phyloP scores from a whole-genome alignment of 2,888 invertebrate species.

The Eugnorisma glareosa region DNA sequence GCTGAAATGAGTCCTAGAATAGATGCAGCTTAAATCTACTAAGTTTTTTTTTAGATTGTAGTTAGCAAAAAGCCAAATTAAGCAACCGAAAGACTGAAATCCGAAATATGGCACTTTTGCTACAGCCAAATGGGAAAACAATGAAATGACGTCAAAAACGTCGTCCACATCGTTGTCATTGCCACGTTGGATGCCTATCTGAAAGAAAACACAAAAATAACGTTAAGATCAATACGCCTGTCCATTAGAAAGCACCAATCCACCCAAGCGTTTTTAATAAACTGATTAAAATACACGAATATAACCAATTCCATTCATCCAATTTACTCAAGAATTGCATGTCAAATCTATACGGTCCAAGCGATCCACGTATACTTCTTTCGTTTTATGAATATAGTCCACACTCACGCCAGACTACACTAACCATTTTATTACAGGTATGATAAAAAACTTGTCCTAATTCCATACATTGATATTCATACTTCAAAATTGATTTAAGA shows the following conservation, averaged over 20 bases:
- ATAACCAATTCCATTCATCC: slow-evolving; percentile 47
- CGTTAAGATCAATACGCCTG: too few relatives aligned
- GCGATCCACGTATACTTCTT: slow-evolving; percentile 33
- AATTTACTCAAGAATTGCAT: slow-evolving; percentile 41
- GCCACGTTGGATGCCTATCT: too few relatives aligned
- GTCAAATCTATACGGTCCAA: slow-evolving; percentile 41
- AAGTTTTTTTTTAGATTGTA: too few relatives aligned
- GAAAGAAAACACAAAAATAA: background rate
- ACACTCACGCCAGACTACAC: slow-evolving; percentile 51
- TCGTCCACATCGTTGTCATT: too few relatives aligned
- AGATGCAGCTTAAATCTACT: too few relatives aligned
- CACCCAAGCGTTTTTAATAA: slow-evolving; percentile 21
- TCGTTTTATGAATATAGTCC: slow-evolving; percentile 56
- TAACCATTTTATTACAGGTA: slow-evolving; percentile 50
- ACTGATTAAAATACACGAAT: slow-evolving; percentile 7
- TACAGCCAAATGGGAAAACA: too few relatives aligned
- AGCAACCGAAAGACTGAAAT: too few relatives aligned
- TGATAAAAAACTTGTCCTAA: slow-evolving; percentile 58
- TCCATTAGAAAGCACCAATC: background rate
- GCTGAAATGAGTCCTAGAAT: background rate
- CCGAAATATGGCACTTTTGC: too few relatives aligned
- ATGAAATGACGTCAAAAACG: too few relatives aligned
- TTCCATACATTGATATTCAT: slow-evolving; percentile 56
- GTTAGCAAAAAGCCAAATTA: too few relatives aligned
- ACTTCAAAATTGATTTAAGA: slow-evolving; percentile 49